Evolutionary conservation across 2,113 vertebrate species (phyloP).

Genomic region (Zapornia atra): DNA sequence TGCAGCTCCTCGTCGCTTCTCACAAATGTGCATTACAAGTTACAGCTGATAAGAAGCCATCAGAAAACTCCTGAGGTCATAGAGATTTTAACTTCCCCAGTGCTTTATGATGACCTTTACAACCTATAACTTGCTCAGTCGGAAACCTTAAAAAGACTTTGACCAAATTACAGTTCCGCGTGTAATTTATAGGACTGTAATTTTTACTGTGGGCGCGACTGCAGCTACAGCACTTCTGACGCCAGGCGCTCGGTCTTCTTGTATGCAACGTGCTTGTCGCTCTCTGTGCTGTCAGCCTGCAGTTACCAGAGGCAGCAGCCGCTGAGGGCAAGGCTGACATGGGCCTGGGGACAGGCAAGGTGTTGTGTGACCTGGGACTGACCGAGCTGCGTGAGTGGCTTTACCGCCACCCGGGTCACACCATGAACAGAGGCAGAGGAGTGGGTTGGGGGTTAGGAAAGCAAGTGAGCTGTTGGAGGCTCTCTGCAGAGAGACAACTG

Average conservation of each 20-base stretch:
- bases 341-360: neutral
- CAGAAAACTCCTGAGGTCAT: neutral
- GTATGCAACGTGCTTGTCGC: neutral
- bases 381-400: neutral
- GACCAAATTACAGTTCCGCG: neutral
- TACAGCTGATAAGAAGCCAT: neutral
- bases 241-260: neutral
- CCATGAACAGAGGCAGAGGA: neutral
- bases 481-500: neutral
- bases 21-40: neutral
- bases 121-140: neutral
- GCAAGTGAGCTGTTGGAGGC: neutral
- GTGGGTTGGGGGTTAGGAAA: neutral
- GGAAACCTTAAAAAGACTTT: constrained; percentile 52
- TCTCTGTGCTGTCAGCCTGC: neutral
- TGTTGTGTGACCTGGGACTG: neutral
- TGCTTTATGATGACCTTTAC: constrained; percentile 32
- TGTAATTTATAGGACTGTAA: constrained; percentile 46
- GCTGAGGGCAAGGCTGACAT: neutral
- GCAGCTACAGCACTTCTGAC: neutral
- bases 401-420: neutral
- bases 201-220: neutral
- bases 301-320: neutral
- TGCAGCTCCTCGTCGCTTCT: neutral
- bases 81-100: neutral